A percentile compares a stretch with the other conserved stretches of the same genome.
phyloP scores from a whole-genome alignment of 53 echinoderm and acorn worm species.

The Pentamera pediparva region DNA sequence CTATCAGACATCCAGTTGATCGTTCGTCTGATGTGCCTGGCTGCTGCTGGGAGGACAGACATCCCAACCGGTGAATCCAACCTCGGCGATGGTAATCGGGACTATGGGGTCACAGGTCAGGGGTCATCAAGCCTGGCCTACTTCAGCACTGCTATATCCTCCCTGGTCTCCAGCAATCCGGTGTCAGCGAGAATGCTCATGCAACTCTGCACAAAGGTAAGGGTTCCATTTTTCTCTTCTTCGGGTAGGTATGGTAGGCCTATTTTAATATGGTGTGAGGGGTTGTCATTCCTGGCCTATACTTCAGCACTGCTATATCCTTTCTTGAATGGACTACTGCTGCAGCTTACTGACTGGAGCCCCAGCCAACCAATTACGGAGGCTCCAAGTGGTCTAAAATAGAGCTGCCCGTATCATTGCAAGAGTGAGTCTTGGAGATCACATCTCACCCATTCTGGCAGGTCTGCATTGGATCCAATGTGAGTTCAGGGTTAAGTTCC shows the following conservation, averaged over 20 bases:
- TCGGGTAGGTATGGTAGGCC: background rate
- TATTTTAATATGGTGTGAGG: background rate
- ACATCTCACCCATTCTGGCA: too few relatives aligned
- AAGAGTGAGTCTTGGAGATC: too few relatives aligned
- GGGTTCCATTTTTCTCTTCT: background rate
- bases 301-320: too few relatives aligned
- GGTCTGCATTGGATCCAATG: too few relatives aligned
- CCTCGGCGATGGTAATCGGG: background rate
- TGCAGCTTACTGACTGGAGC: too few relatives aligned
- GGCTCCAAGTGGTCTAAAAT: too few relatives aligned
- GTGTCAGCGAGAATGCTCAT: conserved; percentile 85
- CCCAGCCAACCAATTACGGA: too few relatives aligned
- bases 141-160: conserved; percentile 88
- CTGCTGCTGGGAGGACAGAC: conserved; percentile 91
- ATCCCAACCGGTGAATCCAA: conserved; percentile 44
- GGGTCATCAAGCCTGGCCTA: conserved; percentile 80
- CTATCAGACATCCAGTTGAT: conserved; percentile 91
- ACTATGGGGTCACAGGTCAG: conserved; percentile 13
- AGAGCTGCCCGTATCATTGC: too few relatives aligned
- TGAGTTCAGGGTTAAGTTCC: too few relatives aligned
- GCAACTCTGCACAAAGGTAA: conserved; percentile 93
- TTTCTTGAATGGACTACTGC: too few relatives aligned
- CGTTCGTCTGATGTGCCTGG: conserved; percentile 90
- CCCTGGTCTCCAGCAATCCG: conserved; percentile 69
- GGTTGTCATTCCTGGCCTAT: background rate